phyloP scores from a whole-genome alignment of 2,113 vertebrate genomes.

The Sitta europaea region DNA sequence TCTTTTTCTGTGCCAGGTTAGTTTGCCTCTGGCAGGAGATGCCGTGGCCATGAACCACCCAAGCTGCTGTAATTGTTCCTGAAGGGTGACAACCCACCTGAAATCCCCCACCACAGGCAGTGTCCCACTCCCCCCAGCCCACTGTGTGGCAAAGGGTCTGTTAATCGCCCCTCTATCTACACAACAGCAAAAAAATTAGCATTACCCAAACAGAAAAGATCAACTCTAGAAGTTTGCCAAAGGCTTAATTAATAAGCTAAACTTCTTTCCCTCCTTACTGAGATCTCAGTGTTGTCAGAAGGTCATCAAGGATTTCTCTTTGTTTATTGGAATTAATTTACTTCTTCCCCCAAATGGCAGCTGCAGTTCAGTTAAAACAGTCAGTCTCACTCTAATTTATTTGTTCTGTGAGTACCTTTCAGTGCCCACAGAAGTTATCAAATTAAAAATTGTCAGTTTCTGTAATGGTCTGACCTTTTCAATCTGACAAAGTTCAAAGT shows the following conservation, averaged over 20 bases:
- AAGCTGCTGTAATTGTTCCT: neutral
- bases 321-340: slow-evolving; percentile 60
- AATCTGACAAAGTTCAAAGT: slow-evolving; percentile 50
- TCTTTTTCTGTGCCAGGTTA: neutral
- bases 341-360: slow-evolving; percentile 38
- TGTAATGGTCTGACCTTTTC: slow-evolving; percentile 62
- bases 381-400: slow-evolving; percentile 57
- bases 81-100: neutral
- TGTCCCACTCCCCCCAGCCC: neutral
- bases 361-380: slow-evolving; percentile 19
- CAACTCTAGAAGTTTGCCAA: neutral
- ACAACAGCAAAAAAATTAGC: neutral
- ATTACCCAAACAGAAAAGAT: neutral
- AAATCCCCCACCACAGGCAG: neutral
- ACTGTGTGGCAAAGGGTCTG: rapidly evolving
- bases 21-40: neutral
- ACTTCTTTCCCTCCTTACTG: neutral
- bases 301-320: slow-evolving; percentile 1
- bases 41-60: neutral
- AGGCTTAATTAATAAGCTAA: slow-evolving; percentile 59
- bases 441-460: slow-evolving; percentile 71
- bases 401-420: slow-evolving; percentile 47
- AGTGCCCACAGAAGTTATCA: slow-evolving; percentile 57
- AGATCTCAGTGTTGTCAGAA: slow-evolving; percentile 11
- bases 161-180: neutral